Evolutionary conservation across 1,140 invertebrate genomes (phyloP), one percentile per base, ranked within the genome.

Genomic region (Musca vetustissima): DNA sequence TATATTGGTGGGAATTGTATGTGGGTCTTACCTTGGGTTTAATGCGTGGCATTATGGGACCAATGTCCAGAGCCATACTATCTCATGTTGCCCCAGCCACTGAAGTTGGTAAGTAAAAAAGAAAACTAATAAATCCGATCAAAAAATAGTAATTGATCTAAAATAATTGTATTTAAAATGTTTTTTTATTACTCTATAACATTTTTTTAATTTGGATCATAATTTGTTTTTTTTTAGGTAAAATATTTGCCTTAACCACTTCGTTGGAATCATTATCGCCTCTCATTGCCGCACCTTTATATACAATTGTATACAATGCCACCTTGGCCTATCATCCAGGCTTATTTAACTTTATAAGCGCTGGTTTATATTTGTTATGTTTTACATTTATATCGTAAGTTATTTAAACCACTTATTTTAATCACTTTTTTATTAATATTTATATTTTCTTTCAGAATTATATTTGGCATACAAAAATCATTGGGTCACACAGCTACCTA

Each of bases 1-100:
- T 73, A 1, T 78, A 83, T 65, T 78, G 87, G 13, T 90, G 88
- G 87, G 86, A 90, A 49, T 85, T 92, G 84, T 92, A 91, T 79
- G 19, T 81, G 22, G 79, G 79, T 24, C 76, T 81, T 73, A 72
- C 75, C 19, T 65, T 90, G 52, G 85, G 86, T 55, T 76, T 86
- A 57, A 86, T 90, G 73, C 79, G 84, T 68, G 86, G 85, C 0
- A 76, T 89, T 6, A 83, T 87, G 50, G 83, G 85, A 19, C 88
- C 91, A 17, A 84, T 90, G 72, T 85, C 88, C 47, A 83, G 90
- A 55, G 86, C 90, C 1, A 81, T 89, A 64, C 74, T 91, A 7
- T 88, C 90, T 0, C 90, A 91, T 75, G 85, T 87, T 19, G 84
- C 90, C 15, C 86, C 87, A 13, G 47, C 79, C 6, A 83, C 87